Base-by-base conservation (phyloP, 2,797 vertebrate genomes). In the Heteromormyrus szaboi region DNA sequence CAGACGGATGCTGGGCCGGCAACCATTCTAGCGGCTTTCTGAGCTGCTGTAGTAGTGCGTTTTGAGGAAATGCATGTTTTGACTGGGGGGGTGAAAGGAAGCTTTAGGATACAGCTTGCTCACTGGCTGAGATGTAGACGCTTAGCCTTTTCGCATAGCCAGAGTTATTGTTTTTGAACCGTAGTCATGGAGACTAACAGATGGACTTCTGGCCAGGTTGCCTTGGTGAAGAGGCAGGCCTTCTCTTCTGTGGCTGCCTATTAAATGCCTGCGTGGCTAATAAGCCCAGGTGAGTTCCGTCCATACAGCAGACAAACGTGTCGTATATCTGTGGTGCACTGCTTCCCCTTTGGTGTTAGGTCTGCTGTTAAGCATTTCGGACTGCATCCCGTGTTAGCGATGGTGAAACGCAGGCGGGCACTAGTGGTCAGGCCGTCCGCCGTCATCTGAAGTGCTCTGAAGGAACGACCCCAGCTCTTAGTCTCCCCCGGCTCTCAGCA, bases 101-200 rank as follows among this genome's bases (percentile, higher is more conserved):
- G 14, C 68, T 41, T 76, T 44, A 2, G 37, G 33, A 51, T 62
- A 17, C 50, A 51, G 22, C 25, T 12, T 41, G 19, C 19, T 8
- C 19, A 48, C 25, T 3, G 62, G 7, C 46, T n/a, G 17, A 29
- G 53, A 37, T 37, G 88, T n/a, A 22, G 19, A n/a, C 11, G 22
- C 11, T 76, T 56, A 68, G 29, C 29, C 33, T 88, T 79, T 79
- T 79, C 14, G 2, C 33, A 25, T 46, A 48, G 53, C 53, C 53
- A 54, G n/a, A 17, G 53, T 62, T 88, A 44, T 79, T 79, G 76
- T 79, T 79, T 81, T 83, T 62, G 53, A 48, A 83, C 33, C 22
- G 76, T 84, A 84, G 88, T 83, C 72, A 88, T 83, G 51, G 88
- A 88, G 76, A 84, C 51, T 29, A 48, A 22, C 33, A 8, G 9